Evolutionary conservation across 2,888 invertebrate species (phyloP).

Genomic region (Psylliodes chrysocephalus): DNA sequence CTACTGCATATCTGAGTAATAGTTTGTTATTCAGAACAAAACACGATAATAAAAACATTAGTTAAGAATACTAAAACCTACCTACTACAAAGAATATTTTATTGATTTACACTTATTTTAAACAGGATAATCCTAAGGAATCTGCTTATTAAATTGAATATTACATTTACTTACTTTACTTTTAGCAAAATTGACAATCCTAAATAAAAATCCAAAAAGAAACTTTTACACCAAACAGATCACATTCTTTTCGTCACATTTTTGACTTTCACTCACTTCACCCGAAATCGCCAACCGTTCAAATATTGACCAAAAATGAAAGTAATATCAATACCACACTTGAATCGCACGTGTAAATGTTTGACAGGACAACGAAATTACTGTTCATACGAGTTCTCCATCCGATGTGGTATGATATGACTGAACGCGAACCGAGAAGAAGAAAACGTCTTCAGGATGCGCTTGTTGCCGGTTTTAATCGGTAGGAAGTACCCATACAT

Average conservation of each 20-base stretch:
- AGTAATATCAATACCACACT: slow-evolving; percentile 1
- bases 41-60: no score
- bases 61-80: no score
- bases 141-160: no score
- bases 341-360: slow-evolving; percentile 14
- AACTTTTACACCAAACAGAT: slow-evolving; percentile 8
- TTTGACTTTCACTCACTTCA: slow-evolving; percentile 17
- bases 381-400: slow-evolving; percentile 1
- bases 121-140: no score
- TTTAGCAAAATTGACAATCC: slow-evolving; percentile 17
- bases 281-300: slow-evolving; percentile 6
- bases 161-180: slow-evolving; percentile 11
- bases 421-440: slow-evolving; percentile 13
- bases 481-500: neutral
- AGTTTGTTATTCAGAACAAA: no score
- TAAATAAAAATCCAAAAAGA: slow-evolving; percentile 13
- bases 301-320: slow-evolving; percentile 14
- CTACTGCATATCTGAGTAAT: no score
- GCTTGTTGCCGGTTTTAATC: slow-evolving; percentile 1
- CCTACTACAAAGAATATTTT: no score
- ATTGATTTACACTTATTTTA: no score
- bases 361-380: neutral
- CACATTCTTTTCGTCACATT: slow-evolving; percentile 14
- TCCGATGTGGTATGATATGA: neutral
- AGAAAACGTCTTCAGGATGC: slow-evolving; percentile 6